A percentile compares a stretch with the other conserved stretches of the same genome.
phyloP scores from a whole-genome alignment of 2,113 vertebrate genomes.

The Urocynchramus pylzowi region DNA sequence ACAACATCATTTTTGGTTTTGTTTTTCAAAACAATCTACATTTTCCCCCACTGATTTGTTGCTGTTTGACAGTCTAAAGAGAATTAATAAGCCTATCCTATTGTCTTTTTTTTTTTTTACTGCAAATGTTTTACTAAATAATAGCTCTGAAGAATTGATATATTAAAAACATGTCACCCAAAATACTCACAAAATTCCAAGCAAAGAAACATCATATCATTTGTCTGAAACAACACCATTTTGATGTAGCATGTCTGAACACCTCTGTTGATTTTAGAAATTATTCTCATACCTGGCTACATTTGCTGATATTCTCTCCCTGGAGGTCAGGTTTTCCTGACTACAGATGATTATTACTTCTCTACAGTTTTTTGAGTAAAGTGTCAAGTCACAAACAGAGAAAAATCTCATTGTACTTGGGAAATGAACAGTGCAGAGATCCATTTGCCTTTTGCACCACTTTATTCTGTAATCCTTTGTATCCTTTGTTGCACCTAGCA shows the following conservation, averaged over 20 bases:
- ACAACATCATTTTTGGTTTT: background rate
- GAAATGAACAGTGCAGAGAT: background rate
- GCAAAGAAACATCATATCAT: background rate
- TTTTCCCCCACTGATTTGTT: background rate
- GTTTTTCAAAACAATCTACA: background rate
- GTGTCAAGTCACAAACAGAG: background rate
- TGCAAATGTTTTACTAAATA: background rate
- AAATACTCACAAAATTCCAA: background rate
- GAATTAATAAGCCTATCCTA: background rate
- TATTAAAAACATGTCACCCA: background rate
- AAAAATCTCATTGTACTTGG: background rate
- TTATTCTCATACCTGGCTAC: background rate
- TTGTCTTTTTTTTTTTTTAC: background rate
- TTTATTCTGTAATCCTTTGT: background rate
- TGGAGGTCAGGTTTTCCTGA: background rate
- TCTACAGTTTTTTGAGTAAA: background rate
- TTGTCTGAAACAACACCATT: background rate
- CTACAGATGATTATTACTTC: background rate
- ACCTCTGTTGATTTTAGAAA: constrained; percentile 7
- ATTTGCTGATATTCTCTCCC: background rate
- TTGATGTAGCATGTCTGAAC: background rate
- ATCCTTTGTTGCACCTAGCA: background rate
- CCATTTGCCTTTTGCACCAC: background rate
- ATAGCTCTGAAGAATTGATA: background rate
- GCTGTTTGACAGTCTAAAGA: background rate